Evolutionary conservation across 2,797 vertebrate genomes (phyloP), one percentile per base, ranked within the genome.

Genomic region (Gobionotothen gibberifrons): DNA sequence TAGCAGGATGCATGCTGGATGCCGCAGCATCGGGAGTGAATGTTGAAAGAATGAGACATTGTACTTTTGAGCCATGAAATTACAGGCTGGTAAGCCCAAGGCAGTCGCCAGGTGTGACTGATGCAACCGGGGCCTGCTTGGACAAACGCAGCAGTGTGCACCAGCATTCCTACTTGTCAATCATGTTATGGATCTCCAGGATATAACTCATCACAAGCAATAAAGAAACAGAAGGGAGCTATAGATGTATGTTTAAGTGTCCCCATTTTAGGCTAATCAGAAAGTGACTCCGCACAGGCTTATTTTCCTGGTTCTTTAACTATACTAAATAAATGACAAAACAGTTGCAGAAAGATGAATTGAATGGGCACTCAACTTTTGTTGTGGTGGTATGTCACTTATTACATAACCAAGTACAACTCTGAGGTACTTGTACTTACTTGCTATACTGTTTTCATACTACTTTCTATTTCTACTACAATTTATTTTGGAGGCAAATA

Each of bases 51-150:
- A 88, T 96, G 93, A 94, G 94, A 95, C 86, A 93, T 94, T 92
- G 94, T 93, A 94, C 92, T 91, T 93, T 94, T 90, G 90, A 93
- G 92, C 87, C 90, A 88, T 96, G 93, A 93, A 95, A 96, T 96
- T 95, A 93, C 89, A 93, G 91, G 84, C 85, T 93, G 92, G 92
- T 92, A 91, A 85, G 95, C 96, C 95, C 89, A 88, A 91, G 95
- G 96, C 95, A 76, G 90, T 94, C 90, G 81, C 94, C 96, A 96
- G 96, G 95, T 96, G 95, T 94, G 92, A 94, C 92, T 92, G 93
- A 93, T 93, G 92, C 93, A 92, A 92, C 92, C 90, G 87, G 91
- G 90, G 94, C 96, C 87, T 96, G 95, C 94, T 94, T 90, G 90
- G 91, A 94, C 95, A 92, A 93, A 94, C 86, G 86, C 85, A 83